Percentiles rank a stretch among this genome's conserved stretches.
Conservation (phyloP, 2,888 invertebrate species). For the Notodromas monacha region DNA sequence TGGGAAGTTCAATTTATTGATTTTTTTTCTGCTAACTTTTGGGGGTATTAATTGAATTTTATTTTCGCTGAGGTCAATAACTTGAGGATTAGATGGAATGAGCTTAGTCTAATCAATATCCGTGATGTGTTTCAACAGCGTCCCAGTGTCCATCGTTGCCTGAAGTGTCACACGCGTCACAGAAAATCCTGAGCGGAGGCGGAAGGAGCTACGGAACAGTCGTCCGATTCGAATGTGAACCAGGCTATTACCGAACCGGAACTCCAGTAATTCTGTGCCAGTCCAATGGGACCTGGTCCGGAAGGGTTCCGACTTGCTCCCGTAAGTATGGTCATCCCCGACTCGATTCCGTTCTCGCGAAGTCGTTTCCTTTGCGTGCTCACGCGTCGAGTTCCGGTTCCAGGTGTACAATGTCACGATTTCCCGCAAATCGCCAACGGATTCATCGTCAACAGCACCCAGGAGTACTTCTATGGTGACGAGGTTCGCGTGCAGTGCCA, state of each 20-base stretch:
- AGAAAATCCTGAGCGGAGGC: slow-evolving; percentile 53
- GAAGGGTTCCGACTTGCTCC: slow-evolving; percentile 52
- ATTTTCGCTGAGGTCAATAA: too few relatives aligned
- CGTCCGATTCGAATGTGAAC: slow-evolving; percentile 61
- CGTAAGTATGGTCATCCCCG: slow-evolving; percentile 23
- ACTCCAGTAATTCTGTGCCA: slow-evolving; percentile 67
- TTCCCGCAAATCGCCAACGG: slow-evolving; percentile 36
- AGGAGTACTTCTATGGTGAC: slow-evolving; percentile 48
- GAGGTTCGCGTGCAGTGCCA: slow-evolving; percentile 69
- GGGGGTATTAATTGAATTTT: too few relatives aligned
- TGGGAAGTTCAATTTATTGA: too few relatives aligned
- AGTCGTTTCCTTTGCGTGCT: too few relatives aligned
- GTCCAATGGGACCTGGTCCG: slow-evolving; percentile 86
- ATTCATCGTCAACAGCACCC: slow-evolving; percentile 40
- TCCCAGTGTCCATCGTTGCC: slow-evolving; percentile 60
- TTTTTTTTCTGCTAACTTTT: too few relatives aligned
- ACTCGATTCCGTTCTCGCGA: too few relatives aligned
- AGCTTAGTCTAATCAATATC: too few relatives aligned
- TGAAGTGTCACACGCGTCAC: slow-evolving; percentile 55
- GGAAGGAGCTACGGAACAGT: slow-evolving; percentile 76
- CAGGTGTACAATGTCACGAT: slow-evolving; percentile 11
- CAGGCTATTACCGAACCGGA: slow-evolving; percentile 55
- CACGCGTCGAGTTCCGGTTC: too few relatives aligned
- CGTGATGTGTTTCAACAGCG: too few relatives aligned
- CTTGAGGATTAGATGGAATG: too few relatives aligned